Evolutionary conservation across 1,140 invertebrate genomes (phyloP).

Genomic region (Hyles euphorbiae): DNA sequence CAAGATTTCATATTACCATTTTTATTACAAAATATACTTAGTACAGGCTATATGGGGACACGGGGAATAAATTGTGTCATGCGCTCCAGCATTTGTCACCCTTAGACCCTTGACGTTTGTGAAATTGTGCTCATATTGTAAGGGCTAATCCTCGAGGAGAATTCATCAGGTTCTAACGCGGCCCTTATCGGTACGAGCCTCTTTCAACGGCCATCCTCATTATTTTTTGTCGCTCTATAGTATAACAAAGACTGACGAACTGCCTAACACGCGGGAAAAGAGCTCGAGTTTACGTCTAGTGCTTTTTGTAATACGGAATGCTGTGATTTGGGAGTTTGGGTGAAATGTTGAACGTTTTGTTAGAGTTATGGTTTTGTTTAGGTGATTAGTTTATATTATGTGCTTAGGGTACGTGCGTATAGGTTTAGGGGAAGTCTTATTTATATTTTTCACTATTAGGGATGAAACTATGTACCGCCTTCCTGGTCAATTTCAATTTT

Average conservation of each 20-base stretch:
- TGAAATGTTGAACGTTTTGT: no score
- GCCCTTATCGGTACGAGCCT: conserved; percentile 49
- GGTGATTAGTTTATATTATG: no score
- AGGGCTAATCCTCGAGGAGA: conserved; percentile 59
- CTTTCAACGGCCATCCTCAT: conserved; percentile 30
- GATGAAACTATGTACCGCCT: no score
- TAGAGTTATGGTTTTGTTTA: no score
- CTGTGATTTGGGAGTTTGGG: no score
- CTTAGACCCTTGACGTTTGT: conserved; percentile 44
- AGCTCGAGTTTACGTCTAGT: no score
- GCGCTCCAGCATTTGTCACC: conserved; percentile 56
- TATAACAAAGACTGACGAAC: conserved; percentile 15
- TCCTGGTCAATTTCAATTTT: no score
- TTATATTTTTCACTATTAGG: no score
- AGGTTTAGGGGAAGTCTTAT: no score
- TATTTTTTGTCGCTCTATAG: conserved; percentile 35
- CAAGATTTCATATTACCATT: conserved; percentile 47
- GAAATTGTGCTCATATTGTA: conserved; percentile 69
- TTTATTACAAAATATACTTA: conserved; percentile 62
- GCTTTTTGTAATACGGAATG: no score
- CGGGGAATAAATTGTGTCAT: conserved; percentile 45
- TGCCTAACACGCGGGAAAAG: background rate
- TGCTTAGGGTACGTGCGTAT: no score
- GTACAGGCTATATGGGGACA: conserved; percentile 13
- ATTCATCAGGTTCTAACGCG: conserved; percentile 61